These are phyloP conservation scores for Drosophila limbata DNA, from an alignment of 2,888 invertebrate genomes.

Conservation along the genomic window DNA sequence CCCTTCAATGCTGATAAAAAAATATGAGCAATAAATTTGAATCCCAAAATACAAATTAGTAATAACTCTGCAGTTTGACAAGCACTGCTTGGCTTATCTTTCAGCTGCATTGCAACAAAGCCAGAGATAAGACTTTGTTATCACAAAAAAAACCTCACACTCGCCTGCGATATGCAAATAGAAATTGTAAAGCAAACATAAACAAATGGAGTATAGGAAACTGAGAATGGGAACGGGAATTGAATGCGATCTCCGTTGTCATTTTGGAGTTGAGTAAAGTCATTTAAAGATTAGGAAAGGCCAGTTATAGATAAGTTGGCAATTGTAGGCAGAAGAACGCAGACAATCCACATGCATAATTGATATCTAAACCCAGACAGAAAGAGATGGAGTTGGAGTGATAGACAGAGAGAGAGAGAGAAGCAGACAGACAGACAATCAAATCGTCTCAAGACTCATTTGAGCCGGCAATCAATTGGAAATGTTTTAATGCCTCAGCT, in stretches of 20 bases:
- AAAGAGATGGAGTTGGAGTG: neutral
- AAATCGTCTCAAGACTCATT: slow-evolving; percentile 41
- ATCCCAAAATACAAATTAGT: neutral
- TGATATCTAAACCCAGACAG: slow-evolving; percentile 47
- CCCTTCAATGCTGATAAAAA: slow-evolving; percentile 7
- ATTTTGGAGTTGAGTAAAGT: slow-evolving; percentile 16
- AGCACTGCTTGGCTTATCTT: slow-evolving; percentile 9
- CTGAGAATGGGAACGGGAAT: neutral
- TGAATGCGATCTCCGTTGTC: neutral
- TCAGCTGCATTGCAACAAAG: slow-evolving; percentile 1
- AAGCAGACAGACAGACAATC: slow-evolving; percentile 5
- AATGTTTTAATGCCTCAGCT: slow-evolving; percentile 62
- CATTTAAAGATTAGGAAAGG: slow-evolving; percentile 37
- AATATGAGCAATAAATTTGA: neutral
- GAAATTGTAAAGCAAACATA: slow-evolving; percentile 28
- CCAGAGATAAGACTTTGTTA: slow-evolving; percentile 25
- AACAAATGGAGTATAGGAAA: slow-evolving; percentile 15
- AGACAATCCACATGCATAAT: slow-evolving; percentile 66
- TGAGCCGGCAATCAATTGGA: slow-evolving; percentile 74
- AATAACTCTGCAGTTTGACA: slow-evolving; percentile 8
- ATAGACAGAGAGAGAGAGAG: too few species aligned
- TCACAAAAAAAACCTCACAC: slow-evolving; percentile 23
- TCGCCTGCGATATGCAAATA: slow-evolving; percentile 44
- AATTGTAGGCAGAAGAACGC: slow-evolving; percentile 4
- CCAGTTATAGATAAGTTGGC: slow-evolving; percentile 29